Evolutionary conservation across 2,113 vertebrate species (phyloP).

Genomic region (Cacatua alba): DNA sequence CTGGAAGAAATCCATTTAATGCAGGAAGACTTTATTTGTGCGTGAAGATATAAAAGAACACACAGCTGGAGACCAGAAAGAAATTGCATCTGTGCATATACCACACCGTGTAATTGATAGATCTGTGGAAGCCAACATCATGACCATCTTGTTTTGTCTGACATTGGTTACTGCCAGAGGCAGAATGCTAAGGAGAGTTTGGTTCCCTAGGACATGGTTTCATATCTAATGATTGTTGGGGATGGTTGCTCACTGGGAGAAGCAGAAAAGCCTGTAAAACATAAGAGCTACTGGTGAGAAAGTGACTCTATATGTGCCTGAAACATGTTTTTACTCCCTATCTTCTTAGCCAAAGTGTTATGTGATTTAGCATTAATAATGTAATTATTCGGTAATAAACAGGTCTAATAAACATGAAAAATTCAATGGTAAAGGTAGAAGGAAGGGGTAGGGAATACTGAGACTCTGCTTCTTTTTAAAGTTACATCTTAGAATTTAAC

Average conservation of each 20-base stretch:
- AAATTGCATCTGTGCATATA: not conserved
- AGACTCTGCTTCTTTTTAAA: not conserved
- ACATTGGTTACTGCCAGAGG: not conserved
- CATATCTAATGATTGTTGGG: not conserved
- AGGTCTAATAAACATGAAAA: not conserved
- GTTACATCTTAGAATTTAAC: not conserved
- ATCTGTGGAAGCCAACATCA: not conserved
- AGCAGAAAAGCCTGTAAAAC: not conserved
- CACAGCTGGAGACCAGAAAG: not conserved
- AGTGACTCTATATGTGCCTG: not conserved
- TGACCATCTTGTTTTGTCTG: not conserved
- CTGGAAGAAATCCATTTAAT: not conserved
- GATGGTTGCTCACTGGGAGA: not conserved
- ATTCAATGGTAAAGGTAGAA: not conserved
- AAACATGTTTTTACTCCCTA: not conserved
- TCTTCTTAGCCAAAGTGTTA: not conserved
- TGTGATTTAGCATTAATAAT: not conserved
- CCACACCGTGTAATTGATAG: not conserved
- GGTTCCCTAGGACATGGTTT: not conserved
- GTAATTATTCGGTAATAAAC: not conserved
- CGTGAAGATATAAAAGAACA: not conserved
- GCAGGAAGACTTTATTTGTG: not conserved
- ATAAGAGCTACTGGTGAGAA: not conserved
- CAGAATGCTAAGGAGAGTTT: not conserved
- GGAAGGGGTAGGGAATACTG: accelerated